A percentile compares a stretch with the other conserved stretches of the same genome.
phyloP scores from a whole-genome alignment of 2,888 invertebrate species.

The Petrolisthes cinctipes region DNA sequence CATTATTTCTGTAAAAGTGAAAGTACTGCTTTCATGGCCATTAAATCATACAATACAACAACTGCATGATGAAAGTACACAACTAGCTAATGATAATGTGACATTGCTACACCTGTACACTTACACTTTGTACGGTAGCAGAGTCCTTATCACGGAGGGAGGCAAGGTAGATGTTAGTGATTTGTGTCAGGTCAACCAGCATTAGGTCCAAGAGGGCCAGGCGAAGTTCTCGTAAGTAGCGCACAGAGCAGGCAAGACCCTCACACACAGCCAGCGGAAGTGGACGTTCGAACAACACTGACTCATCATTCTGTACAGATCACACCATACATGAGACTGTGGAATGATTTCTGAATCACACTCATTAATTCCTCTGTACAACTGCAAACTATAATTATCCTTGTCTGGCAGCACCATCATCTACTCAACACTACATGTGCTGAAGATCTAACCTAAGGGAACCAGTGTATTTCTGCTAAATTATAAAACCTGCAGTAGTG shows the following conservation, averaged over 20 bases:
- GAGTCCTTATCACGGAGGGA: slow-evolving; percentile 67
- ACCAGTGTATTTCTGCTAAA: neutral
- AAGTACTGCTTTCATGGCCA: too few relatives aligned
- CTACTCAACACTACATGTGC: too few relatives aligned
- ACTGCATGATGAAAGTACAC: too few relatives aligned
- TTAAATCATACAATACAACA: too few relatives aligned
- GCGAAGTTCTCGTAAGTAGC: slow-evolving; percentile 67
- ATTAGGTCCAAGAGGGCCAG: slow-evolving; percentile 67
- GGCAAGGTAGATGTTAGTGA: slow-evolving; percentile 68
- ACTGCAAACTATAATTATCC: neutral
- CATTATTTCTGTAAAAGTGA: too few relatives aligned
- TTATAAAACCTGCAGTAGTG: too few relatives aligned
- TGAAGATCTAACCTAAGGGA: neutral
- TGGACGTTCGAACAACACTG: slow-evolving; percentile 67
- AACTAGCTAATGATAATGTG: too few relatives aligned
- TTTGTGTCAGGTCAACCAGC: slow-evolving; percentile 68
- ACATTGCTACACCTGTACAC: neutral
- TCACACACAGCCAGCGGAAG: slow-evolving; percentile 66
- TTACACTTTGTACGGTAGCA: slow-evolving; percentile 54
- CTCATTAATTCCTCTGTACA: neutral
- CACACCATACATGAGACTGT: too few relatives aligned
- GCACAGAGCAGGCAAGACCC: slow-evolving; percentile 67
- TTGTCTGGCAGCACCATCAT: too few relatives aligned
- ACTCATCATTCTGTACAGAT: slow-evolving; percentile 60
- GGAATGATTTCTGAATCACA: too few relatives aligned